A percentile compares a stretch with the other conserved stretches of the same genome.
Conservation (phyloP, 2,113 vertebrate species). For the Dromiciops gliroides region DNA sequence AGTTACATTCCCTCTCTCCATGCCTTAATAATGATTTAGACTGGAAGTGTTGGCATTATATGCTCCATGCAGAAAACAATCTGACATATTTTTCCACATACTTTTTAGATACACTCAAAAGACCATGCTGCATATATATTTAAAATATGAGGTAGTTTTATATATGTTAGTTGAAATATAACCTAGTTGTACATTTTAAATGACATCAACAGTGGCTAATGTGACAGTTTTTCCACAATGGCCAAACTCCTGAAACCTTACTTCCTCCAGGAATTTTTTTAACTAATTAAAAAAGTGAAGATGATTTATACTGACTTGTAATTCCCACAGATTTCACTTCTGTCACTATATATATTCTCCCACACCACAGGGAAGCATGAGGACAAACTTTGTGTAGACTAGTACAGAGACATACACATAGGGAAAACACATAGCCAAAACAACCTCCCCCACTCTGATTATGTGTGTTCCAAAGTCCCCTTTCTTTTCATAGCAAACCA, state of each 20-base stretch:
- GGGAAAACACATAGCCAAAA: neutral
- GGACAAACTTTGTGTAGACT: neutral
- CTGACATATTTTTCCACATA: conserved; percentile 62
- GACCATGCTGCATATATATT: conserved; percentile 45
- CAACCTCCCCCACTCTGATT: neutral
- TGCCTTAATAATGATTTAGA: neutral
- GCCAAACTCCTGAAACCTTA: conserved; percentile 19
- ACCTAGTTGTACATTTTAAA: conserved; percentile 45
- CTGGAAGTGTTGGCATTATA: neutral
- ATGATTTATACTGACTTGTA: neutral
- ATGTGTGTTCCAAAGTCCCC: neutral
- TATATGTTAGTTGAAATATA: conserved; percentile 43
- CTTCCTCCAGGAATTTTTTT: neutral
- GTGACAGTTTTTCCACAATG: conserved; percentile 11
- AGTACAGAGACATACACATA: neutral
- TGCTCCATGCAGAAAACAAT: conserved; percentile 59
- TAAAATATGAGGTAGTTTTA: conserved; percentile 65
- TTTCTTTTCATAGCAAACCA: neutral
- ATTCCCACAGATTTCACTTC: neutral
- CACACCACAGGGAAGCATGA: neutral
- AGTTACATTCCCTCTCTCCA: neutral
- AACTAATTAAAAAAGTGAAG: conserved; percentile 16
- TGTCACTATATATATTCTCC: neutral
- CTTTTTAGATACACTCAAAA: conserved; percentile 61
- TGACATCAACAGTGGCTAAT: conserved; percentile 15